A percentile compares a stretch with the other conserved stretches of the same genome.
Evolutionary conservation across 1,140 invertebrate species (phyloP).

Genomic region (Sycophaga agraensis): DNA sequence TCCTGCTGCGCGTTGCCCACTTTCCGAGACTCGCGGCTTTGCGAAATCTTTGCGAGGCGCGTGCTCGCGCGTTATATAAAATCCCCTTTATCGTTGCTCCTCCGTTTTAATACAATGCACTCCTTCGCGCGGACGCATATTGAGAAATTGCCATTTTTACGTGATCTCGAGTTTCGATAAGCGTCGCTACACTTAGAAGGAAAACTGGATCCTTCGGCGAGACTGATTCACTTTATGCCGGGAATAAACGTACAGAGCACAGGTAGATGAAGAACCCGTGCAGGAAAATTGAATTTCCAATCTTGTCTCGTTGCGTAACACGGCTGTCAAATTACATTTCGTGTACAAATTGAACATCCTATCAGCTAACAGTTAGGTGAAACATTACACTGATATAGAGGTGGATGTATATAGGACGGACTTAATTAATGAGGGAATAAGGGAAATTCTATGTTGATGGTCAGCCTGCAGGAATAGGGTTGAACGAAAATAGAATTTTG

Average conservation of each 20-base stretch:
- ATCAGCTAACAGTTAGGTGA: not conserved
- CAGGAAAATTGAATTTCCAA: slow-evolving; percentile 3
- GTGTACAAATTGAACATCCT: not conserved
- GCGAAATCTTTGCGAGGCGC: not conserved
- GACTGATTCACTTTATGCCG: no score
- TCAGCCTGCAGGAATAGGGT: no score
- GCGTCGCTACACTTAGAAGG: not conserved
- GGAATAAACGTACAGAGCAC: no score
- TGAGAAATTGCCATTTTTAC: slow-evolving; percentile 20
- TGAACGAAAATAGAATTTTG: no score
- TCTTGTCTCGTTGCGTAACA: not conserved
- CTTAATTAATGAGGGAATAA: slow-evolving; percentile 25
- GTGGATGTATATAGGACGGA: slow-evolving; percentile 5
- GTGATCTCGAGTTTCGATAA: not conserved
- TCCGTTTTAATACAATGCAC: not conserved
- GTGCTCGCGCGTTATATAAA: not conserved
- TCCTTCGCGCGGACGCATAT: not conserved
- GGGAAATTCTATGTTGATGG: slow-evolving; percentile 3
- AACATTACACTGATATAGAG: not conserved
- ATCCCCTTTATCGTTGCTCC: not conserved
- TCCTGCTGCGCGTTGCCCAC: slow-evolving; percentile 10
- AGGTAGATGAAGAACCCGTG: not conserved
- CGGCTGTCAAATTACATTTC: not conserved
- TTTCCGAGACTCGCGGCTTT: slow-evolving; percentile 7
- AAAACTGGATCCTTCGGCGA: no score